A percentile compares a stretch with the other conserved stretches of the same genome.
These are phyloP conservation scores for Mya arenaria DNA, from an alignment of 1,140 invertebrate species.

Conservation along the genomic window DNA sequence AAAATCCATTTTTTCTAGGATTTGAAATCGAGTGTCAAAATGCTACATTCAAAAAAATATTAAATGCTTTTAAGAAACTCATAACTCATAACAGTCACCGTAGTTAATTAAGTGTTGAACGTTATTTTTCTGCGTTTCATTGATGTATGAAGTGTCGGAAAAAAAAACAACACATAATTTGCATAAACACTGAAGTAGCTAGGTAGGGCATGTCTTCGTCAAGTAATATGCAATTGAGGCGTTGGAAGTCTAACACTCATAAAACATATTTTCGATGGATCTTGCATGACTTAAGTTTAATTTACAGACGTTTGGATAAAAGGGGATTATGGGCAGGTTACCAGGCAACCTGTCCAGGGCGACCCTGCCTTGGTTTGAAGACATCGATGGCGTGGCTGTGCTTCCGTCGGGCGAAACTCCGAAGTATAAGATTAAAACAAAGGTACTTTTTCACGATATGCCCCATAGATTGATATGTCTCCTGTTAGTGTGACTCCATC, in stretches of 20 bases:
- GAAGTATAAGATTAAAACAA: not conserved
- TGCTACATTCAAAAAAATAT: too few relatives aligned
- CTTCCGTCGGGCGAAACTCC: not conserved
- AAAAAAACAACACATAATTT: too few relatives aligned
- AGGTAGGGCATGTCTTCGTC: not conserved
- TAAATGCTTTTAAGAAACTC: too few relatives aligned
- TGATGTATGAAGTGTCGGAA: too few relatives aligned
- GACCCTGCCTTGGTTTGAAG: not conserved
- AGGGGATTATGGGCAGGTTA: conserved; percentile 15
- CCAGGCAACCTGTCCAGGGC: not conserved
- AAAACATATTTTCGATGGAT: not conserved
- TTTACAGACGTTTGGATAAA: conserved; percentile 16
- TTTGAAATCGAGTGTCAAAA: too few relatives aligned
- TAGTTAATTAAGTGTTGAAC: too few relatives aligned
- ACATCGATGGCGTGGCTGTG: not conserved
- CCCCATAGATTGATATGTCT: not conserved
- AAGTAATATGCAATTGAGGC: not conserved
- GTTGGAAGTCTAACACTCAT: conserved; percentile 5
- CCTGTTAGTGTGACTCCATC: too few relatives aligned
- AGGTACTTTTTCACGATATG: not conserved
- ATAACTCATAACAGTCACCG: too few relatives aligned
- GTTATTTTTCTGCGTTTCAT: too few relatives aligned
- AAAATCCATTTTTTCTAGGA: too few relatives aligned
- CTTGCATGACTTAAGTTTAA: not conserved
- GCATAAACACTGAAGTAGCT: conserved; percentile 1